Percentiles rank a stretch among this genome's conserved stretches.
These are phyloP conservation scores for Charadrius vociferus DNA, from an alignment of 2,113 vertebrate genomes.

Conservation along the genomic window DNA sequence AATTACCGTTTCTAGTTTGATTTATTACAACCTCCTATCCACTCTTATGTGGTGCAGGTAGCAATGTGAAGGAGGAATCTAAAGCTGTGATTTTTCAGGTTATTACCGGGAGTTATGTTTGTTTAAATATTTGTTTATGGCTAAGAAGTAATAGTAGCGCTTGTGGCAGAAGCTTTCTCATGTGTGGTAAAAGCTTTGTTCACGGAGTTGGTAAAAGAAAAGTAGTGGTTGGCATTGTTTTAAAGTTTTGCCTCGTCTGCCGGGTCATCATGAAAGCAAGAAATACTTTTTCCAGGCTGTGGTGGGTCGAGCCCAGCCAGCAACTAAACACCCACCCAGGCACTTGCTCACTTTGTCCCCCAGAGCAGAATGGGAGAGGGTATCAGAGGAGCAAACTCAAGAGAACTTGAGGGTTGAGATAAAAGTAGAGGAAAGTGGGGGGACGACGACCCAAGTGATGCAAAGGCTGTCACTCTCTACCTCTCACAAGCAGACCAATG, in stretches of 20 bases:
- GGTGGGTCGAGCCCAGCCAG: neutral
- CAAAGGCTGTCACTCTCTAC: neutral
- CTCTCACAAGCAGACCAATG: neutral
- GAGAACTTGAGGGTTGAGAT: neutral
- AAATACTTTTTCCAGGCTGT: neutral
- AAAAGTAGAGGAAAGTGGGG: neutral
- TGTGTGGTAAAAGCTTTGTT: neutral
- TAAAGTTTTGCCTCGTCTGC: neutral
- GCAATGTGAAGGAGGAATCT: neutral
- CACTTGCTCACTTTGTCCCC: neutral
- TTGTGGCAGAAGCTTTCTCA: neutral
- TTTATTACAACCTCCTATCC: neutral
- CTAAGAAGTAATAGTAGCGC: neutral
- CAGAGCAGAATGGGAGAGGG: neutral
- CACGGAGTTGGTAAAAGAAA: neutral
- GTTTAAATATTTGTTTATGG: neutral
- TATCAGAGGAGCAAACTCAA: neutral
- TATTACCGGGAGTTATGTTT: neutral
- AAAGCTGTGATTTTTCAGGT: neutral
- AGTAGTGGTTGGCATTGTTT: neutral
- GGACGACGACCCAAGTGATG: neutral
- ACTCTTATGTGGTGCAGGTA: neutral
- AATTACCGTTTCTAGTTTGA: neutral
- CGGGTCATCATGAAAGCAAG: neutral
- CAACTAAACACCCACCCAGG: neutral